These are phyloP conservation scores for Boloria selene DNA, from an alignment of 2,888 invertebrate genomes.

Conservation along the genomic window DNA sequence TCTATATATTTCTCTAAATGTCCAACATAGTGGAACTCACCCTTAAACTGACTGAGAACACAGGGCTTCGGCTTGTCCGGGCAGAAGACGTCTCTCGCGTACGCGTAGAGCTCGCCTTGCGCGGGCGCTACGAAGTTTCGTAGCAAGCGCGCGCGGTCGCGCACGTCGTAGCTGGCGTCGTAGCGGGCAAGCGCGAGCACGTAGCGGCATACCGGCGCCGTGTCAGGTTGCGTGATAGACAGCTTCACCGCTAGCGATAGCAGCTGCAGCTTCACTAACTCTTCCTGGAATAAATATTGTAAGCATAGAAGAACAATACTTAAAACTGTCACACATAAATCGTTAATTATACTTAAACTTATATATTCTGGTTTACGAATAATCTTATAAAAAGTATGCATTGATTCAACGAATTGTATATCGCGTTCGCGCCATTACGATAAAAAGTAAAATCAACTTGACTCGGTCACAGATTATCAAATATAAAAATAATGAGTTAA, in stretches of 20 bases:
- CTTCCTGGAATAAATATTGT: conserved; percentile 83
- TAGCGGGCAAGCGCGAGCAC: conserved; percentile 97
- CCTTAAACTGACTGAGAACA: conserved; percentile 91
- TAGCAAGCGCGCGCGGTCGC: conserved; percentile 96
- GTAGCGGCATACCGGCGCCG: conserved; percentile 93
- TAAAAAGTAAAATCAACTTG: too few species aligned
- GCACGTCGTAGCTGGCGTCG: conserved; percentile 98
- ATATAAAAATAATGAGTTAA: too few species aligned
- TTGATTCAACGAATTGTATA: too few species aligned
- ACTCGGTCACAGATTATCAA: too few species aligned
- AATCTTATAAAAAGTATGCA: too few species aligned
- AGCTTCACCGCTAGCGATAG: conserved; percentile 97
- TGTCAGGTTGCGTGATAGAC: conserved; percentile 93
- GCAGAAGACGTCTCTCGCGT: conserved; percentile 93
- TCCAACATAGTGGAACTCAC: conserved; percentile 59
- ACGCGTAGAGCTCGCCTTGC: conserved; percentile 74
- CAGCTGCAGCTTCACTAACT: conserved; percentile 97
- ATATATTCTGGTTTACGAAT: too few species aligned
- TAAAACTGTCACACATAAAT: too few species aligned
- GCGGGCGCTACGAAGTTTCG: conserved; percentile 80
- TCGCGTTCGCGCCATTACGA: too few species aligned
- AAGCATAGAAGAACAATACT: too few species aligned
- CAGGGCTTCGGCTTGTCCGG: conserved; percentile 97
- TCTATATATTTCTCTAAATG: too few species aligned
- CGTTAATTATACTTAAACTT: too few species aligned